A percentile compares a stretch with the other conserved stretches of the same genome.
Evolutionary conservation across 2,888 invertebrate genomes (phyloP).

Genomic region (Diploptera punctata): DNA sequence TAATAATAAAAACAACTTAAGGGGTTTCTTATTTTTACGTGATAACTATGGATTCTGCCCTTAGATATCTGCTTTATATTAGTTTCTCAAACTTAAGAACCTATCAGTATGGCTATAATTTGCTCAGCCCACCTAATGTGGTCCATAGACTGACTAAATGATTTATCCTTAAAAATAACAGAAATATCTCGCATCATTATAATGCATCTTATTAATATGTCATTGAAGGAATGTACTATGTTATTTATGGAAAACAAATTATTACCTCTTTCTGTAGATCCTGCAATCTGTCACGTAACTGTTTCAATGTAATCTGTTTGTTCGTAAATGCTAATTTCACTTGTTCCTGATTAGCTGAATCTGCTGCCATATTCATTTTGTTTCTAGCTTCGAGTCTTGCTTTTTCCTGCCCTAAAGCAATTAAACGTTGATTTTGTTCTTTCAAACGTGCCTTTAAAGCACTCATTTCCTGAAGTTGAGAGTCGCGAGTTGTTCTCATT

Average conservation of each 20-base stretch:
- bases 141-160: no score
- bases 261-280: slow-evolving; percentile 71
- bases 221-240: no score
- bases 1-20: no score
- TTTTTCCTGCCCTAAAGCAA: slow-evolving; percentile 83
- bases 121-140: no score
- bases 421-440: slow-evolving; percentile 81
- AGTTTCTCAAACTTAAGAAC: no score
- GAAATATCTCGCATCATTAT: no score
- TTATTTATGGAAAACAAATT: neutral
- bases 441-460: slow-evolving; percentile 81
- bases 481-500: slow-evolving; percentile 90
- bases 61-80: no score
- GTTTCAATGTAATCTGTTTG: slow-evolving; percentile 76
- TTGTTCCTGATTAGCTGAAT: slow-evolving; percentile 61
- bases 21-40: no score
- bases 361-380: slow-evolving; percentile 60
- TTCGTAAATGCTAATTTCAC: slow-evolving; percentile 69
- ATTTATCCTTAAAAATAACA: no score
- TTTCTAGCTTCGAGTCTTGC: slow-evolving; percentile 77
- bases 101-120: no score
- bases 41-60: no score
- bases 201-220: no score
- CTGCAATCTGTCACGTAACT: slow-evolving; percentile 72
- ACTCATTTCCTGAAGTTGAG: slow-evolving; percentile 86